Evolutionary conservation across 2,888 invertebrate species (phyloP).

Genomic region (Andrena marginata): DNA sequence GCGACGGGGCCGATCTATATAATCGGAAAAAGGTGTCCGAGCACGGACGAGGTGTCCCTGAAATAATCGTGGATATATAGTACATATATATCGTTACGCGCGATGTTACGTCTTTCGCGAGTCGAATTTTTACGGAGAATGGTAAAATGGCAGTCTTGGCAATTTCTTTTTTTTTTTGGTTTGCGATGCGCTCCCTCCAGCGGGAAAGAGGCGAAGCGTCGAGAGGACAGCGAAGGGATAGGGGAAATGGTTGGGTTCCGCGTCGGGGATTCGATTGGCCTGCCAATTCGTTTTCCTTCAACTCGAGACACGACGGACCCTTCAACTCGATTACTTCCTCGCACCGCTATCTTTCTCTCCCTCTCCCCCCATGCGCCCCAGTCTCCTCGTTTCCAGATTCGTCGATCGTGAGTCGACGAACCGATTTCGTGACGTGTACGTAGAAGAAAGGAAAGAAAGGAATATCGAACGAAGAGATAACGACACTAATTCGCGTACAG

Average conservation of each 20-base stretch:
- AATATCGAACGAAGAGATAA: background rate
- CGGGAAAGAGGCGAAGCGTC: slow-evolving; percentile 53
- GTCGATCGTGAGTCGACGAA: background rate
- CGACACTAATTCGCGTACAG: background rate
- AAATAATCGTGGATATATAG: slow-evolving; percentile 28
- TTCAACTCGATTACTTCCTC: background rate
- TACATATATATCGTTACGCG: slow-evolving; percentile 41
- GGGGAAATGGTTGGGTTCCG: slow-evolving; percentile 31
- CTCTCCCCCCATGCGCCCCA: background rate
- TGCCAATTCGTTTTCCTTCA: slow-evolving; percentile 50
- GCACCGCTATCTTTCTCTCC: slow-evolving; percentile 35
- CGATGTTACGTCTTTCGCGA: slow-evolving; percentile 41
- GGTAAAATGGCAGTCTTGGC: slow-evolving; percentile 68
- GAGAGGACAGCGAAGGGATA: slow-evolving; percentile 59
- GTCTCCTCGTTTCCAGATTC: background rate
- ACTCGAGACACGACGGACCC: slow-evolving; percentile 18
- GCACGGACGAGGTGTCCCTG: slow-evolving; percentile 47
- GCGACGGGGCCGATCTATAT: slow-evolving; percentile 31
- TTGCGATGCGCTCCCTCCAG: slow-evolving; percentile 47
- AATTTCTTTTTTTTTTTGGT: slow-evolving; percentile 36
- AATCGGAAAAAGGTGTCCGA: slow-evolving; percentile 38
- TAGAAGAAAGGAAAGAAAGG: background rate
- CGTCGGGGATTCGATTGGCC: slow-evolving; percentile 45
- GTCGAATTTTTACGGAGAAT: slow-evolving; percentile 43
- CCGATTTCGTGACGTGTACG: background rate